Evolutionary conservation across 2,113 vertebrate genomes (phyloP), one percentile per base, ranked within the genome.

Genomic region (Perca flavescens): DNA sequence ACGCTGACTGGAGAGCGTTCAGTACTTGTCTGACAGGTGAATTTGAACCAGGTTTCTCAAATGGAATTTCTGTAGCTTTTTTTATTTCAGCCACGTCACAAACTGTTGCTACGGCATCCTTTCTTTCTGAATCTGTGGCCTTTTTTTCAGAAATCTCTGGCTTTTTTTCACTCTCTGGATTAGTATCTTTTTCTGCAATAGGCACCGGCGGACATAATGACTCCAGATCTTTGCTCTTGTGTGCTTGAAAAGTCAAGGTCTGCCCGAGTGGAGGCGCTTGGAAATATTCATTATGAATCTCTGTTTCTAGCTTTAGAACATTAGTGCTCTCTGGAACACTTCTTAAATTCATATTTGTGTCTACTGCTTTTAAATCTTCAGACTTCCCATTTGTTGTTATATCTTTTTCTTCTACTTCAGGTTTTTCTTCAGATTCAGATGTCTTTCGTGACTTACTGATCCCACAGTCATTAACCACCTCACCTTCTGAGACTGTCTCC

Each of bases 241-340:
- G 76, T 49, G 75, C 74, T 82, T 89, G 90, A 62, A 88, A 58
- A 47, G 43, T 82, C 75, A 94, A 76, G 5, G 89, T 90, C 79
- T 93, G 89, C 10, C 94, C 92, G 0, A 94, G 92, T 2, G 58
- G 94, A 46, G 94, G 94, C 0, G 94, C 94, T 84, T 92, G 94
- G 80, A 93, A 94, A 81, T 93, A 94, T 58, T 93, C 88, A 15
- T 94, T 94, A 49, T 87, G 86, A 67, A 94, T 84, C 83, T 94
- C 94, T 12, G 54, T 94, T 88, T 93, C 94, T 17, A 94, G 85
- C 78, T 71, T 92, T 7, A 94, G 87, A 25, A 94, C 82, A 31
- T 94, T 90, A 0, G 87, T 93, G 46, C 83, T 94, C 76, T 91
- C 92, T 31, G 85, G 88, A 31, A 53, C 84, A 10, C 82, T 71